These are phyloP conservation scores for Ornithoptera alexandrae DNA, from an alignment of 2,888 invertebrate genomes.

Conservation along the genomic window DNA sequence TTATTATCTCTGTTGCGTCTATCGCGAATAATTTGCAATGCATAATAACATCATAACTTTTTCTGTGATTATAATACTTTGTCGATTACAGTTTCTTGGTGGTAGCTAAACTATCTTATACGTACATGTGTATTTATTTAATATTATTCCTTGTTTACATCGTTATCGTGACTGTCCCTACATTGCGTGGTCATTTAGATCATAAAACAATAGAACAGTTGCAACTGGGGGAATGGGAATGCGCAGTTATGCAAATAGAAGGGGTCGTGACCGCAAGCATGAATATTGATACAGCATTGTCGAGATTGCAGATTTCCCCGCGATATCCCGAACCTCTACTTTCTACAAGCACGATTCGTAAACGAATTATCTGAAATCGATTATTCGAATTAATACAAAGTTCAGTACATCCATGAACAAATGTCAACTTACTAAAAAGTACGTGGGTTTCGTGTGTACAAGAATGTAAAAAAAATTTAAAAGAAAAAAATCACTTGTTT, in stretches of 20 bases:
- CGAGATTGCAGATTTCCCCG: slow-evolving; percentile 70
- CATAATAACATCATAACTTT: background rate
- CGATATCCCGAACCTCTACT: slow-evolving; percentile 67
- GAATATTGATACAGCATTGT: slow-evolving; percentile 79
- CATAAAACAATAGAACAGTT: slow-evolving; percentile 79
- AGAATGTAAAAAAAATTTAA: slow-evolving; percentile 38
- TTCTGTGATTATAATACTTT: background rate
- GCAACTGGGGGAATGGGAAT: slow-evolving; percentile 70
- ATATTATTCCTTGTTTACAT: slow-evolving; percentile 60
- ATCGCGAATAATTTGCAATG: no score
- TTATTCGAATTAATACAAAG: slow-evolving; percentile 50
- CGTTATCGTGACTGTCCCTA: slow-evolving; percentile 73
- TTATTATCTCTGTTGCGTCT: no score
- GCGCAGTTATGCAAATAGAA: slow-evolving; percentile 77
- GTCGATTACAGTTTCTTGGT: background rate
- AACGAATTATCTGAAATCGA: slow-evolving; percentile 65
- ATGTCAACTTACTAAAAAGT: slow-evolving; percentile 20
- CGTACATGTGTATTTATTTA: slow-evolving; percentile 32
- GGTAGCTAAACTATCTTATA: background rate
- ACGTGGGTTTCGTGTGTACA: slow-evolving; percentile 11
- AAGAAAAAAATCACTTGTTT: slow-evolving; percentile 38
- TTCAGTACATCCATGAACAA: background rate
- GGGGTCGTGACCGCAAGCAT: slow-evolving; percentile 76
- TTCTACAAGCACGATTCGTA: slow-evolving; percentile 67
- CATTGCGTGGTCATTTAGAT: slow-evolving; percentile 78